Percentiles rank a stretch among this genome's conserved stretches.
Evolutionary conservation across 2,888 invertebrate species (phyloP).

Genomic region (Drosophila greeni): DNA sequence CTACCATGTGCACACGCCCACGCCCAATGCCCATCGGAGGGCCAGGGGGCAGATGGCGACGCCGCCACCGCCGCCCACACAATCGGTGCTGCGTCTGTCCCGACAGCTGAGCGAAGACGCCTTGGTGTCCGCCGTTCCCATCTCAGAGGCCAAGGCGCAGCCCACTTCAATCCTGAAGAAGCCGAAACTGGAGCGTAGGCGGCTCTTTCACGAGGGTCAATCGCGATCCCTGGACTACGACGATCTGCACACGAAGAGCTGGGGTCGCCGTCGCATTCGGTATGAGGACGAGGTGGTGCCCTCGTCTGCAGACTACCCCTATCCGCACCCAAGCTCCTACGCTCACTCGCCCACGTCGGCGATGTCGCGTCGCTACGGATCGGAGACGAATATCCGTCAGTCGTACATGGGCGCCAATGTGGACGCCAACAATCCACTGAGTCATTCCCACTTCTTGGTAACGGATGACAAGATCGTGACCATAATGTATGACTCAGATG

Average conservation of each 20-base stretch:
- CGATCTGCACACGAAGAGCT: conserved; percentile 76
- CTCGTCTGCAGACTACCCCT: conserved; percentile 37
- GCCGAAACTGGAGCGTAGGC: conserved; percentile 75
- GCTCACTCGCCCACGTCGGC: conserved; percentile 34
- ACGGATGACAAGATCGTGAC: conserved; percentile 79
- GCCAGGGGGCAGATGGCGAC: conserved; percentile 66
- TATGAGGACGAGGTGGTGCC: conserved; percentile 76
- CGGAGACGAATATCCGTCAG: conserved; percentile 78
- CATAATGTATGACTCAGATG: conserved; percentile 79
- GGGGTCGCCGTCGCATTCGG: conserved; percentile 77
- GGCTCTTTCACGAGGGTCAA: conserved; percentile 76
- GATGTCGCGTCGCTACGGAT: conserved; percentile 74
- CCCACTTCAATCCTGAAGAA: conserved; percentile 77
- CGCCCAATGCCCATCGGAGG: conserved; percentile 76
- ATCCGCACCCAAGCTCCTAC: conserved; percentile 30
- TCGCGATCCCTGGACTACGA: conserved; percentile 78
- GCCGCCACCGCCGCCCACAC: conserved; percentile 72
- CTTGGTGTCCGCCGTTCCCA: conserved; percentile 75
- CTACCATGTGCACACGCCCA: conserved; percentile 76
- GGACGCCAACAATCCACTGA: conserved; percentile 76
- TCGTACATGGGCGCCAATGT: conserved; percentile 77
- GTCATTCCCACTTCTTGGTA: conserved; percentile 79
- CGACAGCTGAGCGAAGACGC: conserved; percentile 77
- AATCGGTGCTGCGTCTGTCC: conserved; percentile 72
- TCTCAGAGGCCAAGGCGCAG: conserved; percentile 73